A percentile compares a stretch with the other conserved stretches of the same genome.
These are phyloP conservation scores for Sylvicola fuscatus DNA, from an alignment of 2,888 invertebrate species.

Conservation along the genomic window DNA sequence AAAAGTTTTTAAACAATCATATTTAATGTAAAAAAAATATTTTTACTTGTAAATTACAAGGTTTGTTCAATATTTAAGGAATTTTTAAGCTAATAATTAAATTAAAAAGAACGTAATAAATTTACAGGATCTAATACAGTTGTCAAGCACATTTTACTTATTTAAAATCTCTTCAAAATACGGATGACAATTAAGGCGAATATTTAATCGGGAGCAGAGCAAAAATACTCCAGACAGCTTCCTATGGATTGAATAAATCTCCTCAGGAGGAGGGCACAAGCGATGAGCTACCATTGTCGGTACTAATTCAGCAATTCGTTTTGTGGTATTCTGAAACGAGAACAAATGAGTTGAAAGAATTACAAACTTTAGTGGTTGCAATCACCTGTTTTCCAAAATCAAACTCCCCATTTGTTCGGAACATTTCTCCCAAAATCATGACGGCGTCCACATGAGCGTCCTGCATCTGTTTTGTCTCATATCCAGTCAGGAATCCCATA, in stretches of 20 bases:
- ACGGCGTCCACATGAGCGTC: slow-evolving; percentile 92
- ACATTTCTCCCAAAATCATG: slow-evolving; percentile 92
- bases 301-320: slow-evolving; percentile 64
- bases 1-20: no score
- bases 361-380: slow-evolving; percentile 1
- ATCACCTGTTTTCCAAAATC: slow-evolving; percentile 66
- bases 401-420: slow-evolving; percentile 54
- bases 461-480: slow-evolving; percentile 94
- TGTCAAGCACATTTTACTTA: slow-evolving; percentile 20
- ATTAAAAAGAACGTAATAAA: no score
- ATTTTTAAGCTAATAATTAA: no score
- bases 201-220: slow-evolving; percentile 69
- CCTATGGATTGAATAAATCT: slow-evolving; percentile 92
- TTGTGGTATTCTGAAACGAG: slow-evolving; percentile 33
- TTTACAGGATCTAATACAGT: neutral
- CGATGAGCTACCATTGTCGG: slow-evolving; percentile 89
- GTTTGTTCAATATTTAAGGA: no score
- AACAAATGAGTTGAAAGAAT: slow-evolving; percentile 2
- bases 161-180: slow-evolving; percentile 60
- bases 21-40: no score
- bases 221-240: slow-evolving; percentile 92
- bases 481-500: slow-evolving; percentile 93
- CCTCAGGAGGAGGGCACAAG: slow-evolving; percentile 93
- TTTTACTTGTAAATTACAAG: no score
- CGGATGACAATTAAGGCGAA: slow-evolving; percentile 60